Evolutionary conservation across 2,888 invertebrate genomes (phyloP).

Genomic region (Drosophila ezoana): DNA sequence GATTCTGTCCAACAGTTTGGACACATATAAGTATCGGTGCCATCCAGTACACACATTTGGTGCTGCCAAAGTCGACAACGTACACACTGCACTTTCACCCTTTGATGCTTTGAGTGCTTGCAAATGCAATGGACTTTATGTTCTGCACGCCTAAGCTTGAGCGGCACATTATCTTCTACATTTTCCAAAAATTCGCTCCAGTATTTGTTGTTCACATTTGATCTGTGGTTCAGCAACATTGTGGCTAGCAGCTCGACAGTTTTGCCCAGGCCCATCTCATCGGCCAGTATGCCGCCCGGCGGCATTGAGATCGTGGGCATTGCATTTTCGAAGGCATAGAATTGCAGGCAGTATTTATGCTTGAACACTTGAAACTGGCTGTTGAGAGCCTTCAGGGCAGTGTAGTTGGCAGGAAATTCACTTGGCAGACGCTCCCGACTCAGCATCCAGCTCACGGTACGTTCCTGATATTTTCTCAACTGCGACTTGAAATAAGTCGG

Average conservation of each 20-base stretch:
- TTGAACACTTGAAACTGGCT: conserved; percentile 60
- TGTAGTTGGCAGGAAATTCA: conserved; percentile 56
- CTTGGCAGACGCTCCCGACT: conserved; percentile 85
- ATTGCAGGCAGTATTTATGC: conserved; percentile 74
- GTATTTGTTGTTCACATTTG: conserved; percentile 17
- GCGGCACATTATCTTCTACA: conserved; percentile 32
- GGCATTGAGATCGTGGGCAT: conserved; percentile 74
- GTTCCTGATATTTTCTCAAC: conserved; percentile 88
- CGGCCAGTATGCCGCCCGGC: conserved; percentile 90
- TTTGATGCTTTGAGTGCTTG: conserved; percentile 21
- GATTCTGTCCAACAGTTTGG: conserved; percentile 88
- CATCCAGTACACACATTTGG: conserved; percentile 86
- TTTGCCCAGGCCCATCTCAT: conserved; percentile 94
- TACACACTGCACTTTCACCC: conserved; percentile 86
- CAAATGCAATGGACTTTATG: conserved; percentile 84
- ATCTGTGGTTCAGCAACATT: conserved; percentile 86
- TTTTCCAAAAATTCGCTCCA: conserved; percentile 43
- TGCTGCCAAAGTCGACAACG: conserved; percentile 88
- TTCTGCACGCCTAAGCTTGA: conserved; percentile 19
- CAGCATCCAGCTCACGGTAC: conserved; percentile 90
- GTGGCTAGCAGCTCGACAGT: conserved; percentile 91
- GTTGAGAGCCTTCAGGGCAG: conserved; percentile 56
- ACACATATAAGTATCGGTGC: conserved; percentile 86
- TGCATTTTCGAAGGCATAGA: conserved; percentile 37
- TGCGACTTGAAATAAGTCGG: conserved; percentile 85